phyloP scores from a whole-genome alignment of 2,797 vertebrate species.

The Hyperoplus lanceolatus region DNA sequence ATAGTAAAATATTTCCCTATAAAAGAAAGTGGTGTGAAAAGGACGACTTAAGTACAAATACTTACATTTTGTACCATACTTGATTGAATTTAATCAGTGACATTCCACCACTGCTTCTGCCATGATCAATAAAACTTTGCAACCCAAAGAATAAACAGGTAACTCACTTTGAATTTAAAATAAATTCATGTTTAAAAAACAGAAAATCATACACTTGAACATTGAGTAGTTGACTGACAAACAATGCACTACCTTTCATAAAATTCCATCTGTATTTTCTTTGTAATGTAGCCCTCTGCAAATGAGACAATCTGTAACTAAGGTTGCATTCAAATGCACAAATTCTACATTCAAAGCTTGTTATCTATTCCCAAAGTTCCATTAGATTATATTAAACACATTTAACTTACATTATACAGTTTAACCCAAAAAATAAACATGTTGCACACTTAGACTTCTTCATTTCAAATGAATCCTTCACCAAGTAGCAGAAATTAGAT shows the following conservation, averaged over 20 bases:
- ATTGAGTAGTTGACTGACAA: background rate
- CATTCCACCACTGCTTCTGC: background rate
- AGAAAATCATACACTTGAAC: too few relatives aligned
- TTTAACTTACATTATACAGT: constrained; percentile 48
- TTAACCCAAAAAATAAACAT: constrained; percentile 45
- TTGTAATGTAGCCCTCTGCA: too few relatives aligned
- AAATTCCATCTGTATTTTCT: background rate
- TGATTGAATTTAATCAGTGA: too few relatives aligned
- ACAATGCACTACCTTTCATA: background rate
- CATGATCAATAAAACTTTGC: background rate
- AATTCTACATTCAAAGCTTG: constrained; percentile 25
- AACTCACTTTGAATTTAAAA: background rate
- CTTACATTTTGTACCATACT: too few relatives aligned
- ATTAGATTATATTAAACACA: constrained; percentile 28
- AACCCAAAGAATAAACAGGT: background rate
- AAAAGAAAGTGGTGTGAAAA: too few relatives aligned
- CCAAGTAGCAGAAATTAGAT: constrained; percentile 32
- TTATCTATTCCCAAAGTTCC: constrained; percentile 44
- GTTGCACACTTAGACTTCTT: constrained; percentile 35
- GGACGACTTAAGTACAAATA: too few relatives aligned
- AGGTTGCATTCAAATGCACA: constrained; percentile 1
- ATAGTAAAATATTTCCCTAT: too few relatives aligned
- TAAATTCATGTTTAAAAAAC: background rate
- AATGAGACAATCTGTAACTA: background rate
- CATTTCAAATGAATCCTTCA: constrained; percentile 50